These are phyloP conservation scores for Peromyscus attwateri DNA, from an alignment of 2,797 vertebrate species.

Conservation along the genomic window DNA sequence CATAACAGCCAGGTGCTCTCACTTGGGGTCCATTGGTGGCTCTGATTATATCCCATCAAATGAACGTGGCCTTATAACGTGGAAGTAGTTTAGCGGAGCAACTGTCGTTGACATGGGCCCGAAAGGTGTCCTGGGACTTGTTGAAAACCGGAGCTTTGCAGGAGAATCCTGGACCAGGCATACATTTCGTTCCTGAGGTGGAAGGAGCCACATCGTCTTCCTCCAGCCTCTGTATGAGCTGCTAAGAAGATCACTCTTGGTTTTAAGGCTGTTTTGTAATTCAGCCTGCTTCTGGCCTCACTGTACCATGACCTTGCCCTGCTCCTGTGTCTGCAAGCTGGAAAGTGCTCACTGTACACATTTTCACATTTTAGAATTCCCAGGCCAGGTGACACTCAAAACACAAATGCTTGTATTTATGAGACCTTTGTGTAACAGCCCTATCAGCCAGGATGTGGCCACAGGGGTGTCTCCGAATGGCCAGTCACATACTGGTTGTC, in stretches of 20 bases:
- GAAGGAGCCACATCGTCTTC: background rate
- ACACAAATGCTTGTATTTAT: background rate
- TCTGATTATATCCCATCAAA: background rate
- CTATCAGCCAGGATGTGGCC: too few species aligned
- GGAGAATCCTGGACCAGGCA: background rate
- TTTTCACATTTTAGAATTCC: background rate
- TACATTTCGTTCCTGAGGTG: background rate
- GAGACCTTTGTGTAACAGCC: background rate
- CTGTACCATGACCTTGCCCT: background rate
- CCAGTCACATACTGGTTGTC: background rate
- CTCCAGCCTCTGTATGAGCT: background rate
- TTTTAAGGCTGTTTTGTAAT: background rate
- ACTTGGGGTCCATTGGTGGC: too few species aligned
- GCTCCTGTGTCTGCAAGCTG: background rate
- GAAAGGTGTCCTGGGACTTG: background rate
- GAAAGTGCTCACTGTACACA: accelerated
- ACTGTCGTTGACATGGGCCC: accelerated
- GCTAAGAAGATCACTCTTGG: background rate
- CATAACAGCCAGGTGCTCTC: background rate
- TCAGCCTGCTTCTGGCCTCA: background rate
- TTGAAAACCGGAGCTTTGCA: background rate
- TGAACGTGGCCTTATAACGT: background rate
- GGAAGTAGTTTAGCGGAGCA: background rate
- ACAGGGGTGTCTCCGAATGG: too few species aligned
- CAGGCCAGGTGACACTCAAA: accelerated